Evolutionary conservation across 2,888 invertebrate species (phyloP).

Genomic region (Dryomyza anilis): DNA sequence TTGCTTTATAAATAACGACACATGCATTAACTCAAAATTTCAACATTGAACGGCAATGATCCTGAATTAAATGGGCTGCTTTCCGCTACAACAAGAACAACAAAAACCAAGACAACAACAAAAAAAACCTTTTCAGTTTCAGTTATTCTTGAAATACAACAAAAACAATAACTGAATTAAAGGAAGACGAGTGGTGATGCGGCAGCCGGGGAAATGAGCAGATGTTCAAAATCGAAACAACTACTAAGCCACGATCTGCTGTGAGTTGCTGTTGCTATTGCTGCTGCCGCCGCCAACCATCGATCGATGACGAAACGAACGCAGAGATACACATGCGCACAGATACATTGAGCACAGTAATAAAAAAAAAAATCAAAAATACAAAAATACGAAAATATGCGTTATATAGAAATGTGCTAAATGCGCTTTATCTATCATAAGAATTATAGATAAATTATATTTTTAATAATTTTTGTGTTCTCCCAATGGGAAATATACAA

Average conservation of each 20-base stretch:
- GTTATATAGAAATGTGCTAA: too few species aligned
- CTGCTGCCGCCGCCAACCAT: slow-evolving; percentile 2
- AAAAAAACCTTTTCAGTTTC: slow-evolving; percentile 25
- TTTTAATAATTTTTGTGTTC: too few species aligned
- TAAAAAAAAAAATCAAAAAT: not conserved
- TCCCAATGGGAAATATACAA: too few species aligned
- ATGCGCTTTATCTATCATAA: too few species aligned
- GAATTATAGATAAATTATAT: too few species aligned
- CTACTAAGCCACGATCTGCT: slow-evolving; percentile 13
- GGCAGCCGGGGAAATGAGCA: slow-evolving; percentile 49
- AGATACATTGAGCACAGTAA: not conserved
- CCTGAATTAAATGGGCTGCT: not conserved
- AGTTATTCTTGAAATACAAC: not conserved
- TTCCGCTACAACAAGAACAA: slow-evolving; percentile 30
- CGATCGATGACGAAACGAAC: slow-evolving; percentile 16
- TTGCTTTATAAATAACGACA: too few species aligned
- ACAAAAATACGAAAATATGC: too few species aligned
- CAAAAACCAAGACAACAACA: too few species aligned
- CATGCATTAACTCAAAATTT: not conserved
- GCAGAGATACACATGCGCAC: slow-evolving; percentile 6
- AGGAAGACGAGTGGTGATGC: not conserved
- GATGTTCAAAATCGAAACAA: slow-evolving; percentile 54
- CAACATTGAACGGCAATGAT: not conserved
- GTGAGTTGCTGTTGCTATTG: not conserved
- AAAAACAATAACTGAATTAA: too few species aligned